phyloP scores from a whole-genome alignment of 2,113 vertebrate species.

The Erpornis zantholeuca region DNA sequence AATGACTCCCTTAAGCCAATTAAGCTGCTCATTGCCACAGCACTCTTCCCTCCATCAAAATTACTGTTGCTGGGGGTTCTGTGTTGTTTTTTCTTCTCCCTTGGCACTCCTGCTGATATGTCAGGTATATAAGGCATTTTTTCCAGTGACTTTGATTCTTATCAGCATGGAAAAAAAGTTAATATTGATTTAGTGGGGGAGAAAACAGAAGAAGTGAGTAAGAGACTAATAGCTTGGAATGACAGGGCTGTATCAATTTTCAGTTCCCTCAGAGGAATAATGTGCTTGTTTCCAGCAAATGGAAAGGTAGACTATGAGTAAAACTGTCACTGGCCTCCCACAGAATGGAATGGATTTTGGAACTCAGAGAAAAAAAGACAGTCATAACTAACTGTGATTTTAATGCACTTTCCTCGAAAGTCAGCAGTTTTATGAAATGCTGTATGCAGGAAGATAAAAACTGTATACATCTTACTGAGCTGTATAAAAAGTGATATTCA shows the following conservation, averaged over 20 bases:
- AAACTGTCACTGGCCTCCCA: slow-evolving; percentile 32
- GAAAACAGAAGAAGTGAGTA: neutral
- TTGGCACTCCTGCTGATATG: neutral
- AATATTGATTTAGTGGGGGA: slow-evolving; percentile 21
- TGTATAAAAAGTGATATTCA: neutral
- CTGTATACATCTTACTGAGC: neutral
- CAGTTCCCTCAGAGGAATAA: neutral
- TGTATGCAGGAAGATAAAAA: neutral
- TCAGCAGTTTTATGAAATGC: slow-evolving; percentile 4
- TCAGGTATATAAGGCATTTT: neutral
- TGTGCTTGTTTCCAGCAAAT: slow-evolving; percentile 13
- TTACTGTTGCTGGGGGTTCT: neutral
- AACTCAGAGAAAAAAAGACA: neutral
- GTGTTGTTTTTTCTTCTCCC: neutral
- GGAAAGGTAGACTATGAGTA: neutral
- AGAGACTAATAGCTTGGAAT: neutral
- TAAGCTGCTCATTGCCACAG: neutral
- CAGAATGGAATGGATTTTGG: neutral
- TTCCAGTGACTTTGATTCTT: neutral
- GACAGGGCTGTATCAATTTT: neutral
- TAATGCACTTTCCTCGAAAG: slow-evolving; percentile 14
- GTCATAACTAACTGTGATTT: neutral
- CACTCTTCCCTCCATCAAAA: neutral
- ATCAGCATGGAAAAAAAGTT: neutral
- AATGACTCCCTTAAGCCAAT: neutral